These are phyloP conservation scores for Plestiodon gilberti DNA, from an alignment of 2,113 vertebrate genomes.

Conservation along the genomic window DNA sequence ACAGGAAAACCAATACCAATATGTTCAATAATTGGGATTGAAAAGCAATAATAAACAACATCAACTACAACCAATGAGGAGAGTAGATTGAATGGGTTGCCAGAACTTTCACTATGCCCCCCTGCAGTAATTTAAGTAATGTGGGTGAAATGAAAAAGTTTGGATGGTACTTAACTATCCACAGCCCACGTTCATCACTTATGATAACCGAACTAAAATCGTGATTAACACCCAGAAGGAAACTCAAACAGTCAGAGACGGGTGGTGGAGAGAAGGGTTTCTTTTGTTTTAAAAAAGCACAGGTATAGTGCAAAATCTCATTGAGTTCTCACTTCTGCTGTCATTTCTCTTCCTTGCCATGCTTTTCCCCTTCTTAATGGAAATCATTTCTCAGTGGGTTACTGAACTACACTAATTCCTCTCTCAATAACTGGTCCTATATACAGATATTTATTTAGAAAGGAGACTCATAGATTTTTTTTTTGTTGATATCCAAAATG, in stretches of 20 bases:
- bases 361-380: background rate
- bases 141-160: background rate
- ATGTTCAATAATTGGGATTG: background rate
- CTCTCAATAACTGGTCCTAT: background rate
- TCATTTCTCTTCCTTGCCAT: background rate
- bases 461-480: background rate
- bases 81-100: background rate
- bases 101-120: background rate
- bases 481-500: too few relatives aligned
- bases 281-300: too few relatives aligned
- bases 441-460: background rate
- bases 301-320: background rate
- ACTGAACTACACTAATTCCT: background rate
- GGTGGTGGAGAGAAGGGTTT: background rate
- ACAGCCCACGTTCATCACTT: too few relatives aligned
- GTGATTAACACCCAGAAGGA: background rate
- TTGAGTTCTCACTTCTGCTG: background rate
- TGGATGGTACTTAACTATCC: too few relatives aligned
- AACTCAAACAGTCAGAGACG: background rate
- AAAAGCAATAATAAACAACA: background rate
- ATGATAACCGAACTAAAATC: too few relatives aligned
- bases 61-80: background rate
- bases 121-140: background rate
- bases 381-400: background rate
- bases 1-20: background rate